Evolutionary conservation across 2,888 invertebrate genomes (phyloP).

Genomic region (Polymixis lichenea): DNA sequence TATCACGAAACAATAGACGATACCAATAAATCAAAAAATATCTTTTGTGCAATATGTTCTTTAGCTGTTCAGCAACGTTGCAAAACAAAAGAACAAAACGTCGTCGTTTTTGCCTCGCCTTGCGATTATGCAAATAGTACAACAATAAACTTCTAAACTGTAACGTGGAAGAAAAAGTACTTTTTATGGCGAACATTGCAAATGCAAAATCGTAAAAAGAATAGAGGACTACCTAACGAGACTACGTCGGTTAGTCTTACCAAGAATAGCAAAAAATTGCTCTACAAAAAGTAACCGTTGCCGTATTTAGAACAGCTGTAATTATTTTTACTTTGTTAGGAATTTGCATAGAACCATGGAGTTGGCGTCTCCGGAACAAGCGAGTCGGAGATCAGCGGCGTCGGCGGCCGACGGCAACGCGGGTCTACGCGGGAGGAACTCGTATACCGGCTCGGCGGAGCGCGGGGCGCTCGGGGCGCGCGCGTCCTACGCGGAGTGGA

Average conservation of each 20-base stretch:
- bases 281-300: slow-evolving; percentile 72
- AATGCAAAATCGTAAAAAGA: slow-evolving; percentile 81
- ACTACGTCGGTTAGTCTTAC: slow-evolving; percentile 80
- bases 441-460: slow-evolving; percentile 92
- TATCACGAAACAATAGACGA: slow-evolving; percentile 78
- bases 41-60: slow-evolving; percentile 84
- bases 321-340: slow-evolving; percentile 60
- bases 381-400: slow-evolving; percentile 62
- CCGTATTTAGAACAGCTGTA: slow-evolving; percentile 68
- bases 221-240: slow-evolving; percentile 84
- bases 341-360: slow-evolving; percentile 63
- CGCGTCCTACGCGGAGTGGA: slow-evolving; percentile 85
- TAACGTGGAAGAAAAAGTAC: slow-evolving; percentile 82
- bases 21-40: slow-evolving; percentile 87
- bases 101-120: slow-evolving; percentile 85
- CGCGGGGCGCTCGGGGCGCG: slow-evolving; percentile 74
- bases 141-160: slow-evolving; percentile 87
- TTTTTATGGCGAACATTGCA: slow-evolving; percentile 83
- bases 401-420: slow-evolving; percentile 75
- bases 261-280: slow-evolving; percentile 74
- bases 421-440: slow-evolving; percentile 93
- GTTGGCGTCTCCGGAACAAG: slow-evolving; percentile 51
- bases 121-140: slow-evolving; percentile 89
- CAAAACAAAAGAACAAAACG: slow-evolving; percentile 85
- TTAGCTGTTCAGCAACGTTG: slow-evolving; percentile 81